Percentiles rank a stretch among this genome's conserved stretches.
These are phyloP conservation scores for Pangasianodon hypophthalmus DNA, from an alignment of 2,113 vertebrate genomes.

Conservation along the genomic window DNA sequence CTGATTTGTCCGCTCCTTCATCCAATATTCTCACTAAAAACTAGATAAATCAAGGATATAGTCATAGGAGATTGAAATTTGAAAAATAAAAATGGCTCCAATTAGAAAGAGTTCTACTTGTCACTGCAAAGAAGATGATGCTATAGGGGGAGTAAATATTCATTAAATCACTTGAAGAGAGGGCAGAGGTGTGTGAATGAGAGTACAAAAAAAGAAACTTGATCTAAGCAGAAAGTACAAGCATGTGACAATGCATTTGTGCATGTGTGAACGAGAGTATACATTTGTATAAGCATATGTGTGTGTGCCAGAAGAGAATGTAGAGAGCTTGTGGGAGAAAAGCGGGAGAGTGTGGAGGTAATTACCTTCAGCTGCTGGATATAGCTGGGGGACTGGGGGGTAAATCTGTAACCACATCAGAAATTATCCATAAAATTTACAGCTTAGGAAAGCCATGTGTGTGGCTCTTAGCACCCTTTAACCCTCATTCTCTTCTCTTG, in stretches of 20 bases:
- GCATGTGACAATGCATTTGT: neutral
- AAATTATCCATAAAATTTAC: conserved; percentile 78
- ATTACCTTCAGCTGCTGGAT: conserved; percentile 71
- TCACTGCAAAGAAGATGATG: neutral
- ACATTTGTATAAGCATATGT: neutral
- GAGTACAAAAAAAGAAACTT: neutral
- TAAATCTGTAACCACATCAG: conserved; percentile 76
- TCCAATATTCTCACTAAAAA: neutral
- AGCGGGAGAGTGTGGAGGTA: conserved; percentile 55
- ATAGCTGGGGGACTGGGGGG: conserved; percentile 59
- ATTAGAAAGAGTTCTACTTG: neutral
- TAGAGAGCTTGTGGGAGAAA: conserved; percentile 39
- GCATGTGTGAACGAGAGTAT: neutral
- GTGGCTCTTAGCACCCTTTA: conserved; percentile 68
- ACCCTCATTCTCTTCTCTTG: conserved; percentile 56
- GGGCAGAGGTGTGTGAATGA: neutral
- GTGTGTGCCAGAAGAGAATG: conserved; percentile 17
- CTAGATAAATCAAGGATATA: neutral
- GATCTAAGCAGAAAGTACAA: neutral
- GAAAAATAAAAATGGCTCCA: neutral
- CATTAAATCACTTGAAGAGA: neutral
- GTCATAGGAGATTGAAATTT: neutral
- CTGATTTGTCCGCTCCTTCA: too few species aligned
- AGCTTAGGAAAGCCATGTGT: conserved; percentile 72
- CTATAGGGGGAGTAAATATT: neutral